Evolutionary conservation across 2,797 vertebrate species (phyloP), one percentile per base, ranked within the genome.

Genomic region (Leptatherina wallacei): DNA sequence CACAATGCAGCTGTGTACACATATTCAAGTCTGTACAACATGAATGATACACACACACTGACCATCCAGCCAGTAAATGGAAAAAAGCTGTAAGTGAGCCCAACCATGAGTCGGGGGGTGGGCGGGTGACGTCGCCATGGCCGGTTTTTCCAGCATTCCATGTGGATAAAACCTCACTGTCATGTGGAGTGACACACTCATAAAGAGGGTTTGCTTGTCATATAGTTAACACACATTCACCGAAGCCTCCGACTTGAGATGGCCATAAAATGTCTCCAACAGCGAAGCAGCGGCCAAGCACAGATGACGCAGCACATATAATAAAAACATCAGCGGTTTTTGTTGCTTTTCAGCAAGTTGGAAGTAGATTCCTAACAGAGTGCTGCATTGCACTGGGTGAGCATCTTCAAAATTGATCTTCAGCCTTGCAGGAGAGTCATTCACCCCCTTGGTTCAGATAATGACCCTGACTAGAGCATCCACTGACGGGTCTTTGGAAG

Each of bases 41-140:
- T 36, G 22, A 13, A 12, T 10, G 35, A 22, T 29, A 13, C 13
- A 35, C 35, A 67, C 56, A 73, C 47, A 32, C 38, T 1, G 64
- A 71, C 22, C 63, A 30, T 60, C 30, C 16, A 59, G 60, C 65
- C 35, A 27, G 64, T 71, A 35, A 63, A 62, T 85, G 86, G 89
- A 91, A 88, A 59, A 85, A 83, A 86, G 75, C 42, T 73, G 62
- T 69, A 81, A 85, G 35, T 14, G 4, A 64, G 67, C 73, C 52
- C n/a, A 2, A 24, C 32, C 20, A 2, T 9, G 36, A 38, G 76
- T 32, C 44, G 69, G 65, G 52, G 67, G 57, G 75, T 71, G 33
- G 70, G 63, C 0, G 24, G 78, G 11, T 77, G 84, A 87, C 30
- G 64, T 88, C 78, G 85, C 22, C 60, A 30, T 35, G 5, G 51